Evolutionary conservation across 2,888 invertebrate species (phyloP).

Genomic region (Pogonocherus hispidulus): DNA sequence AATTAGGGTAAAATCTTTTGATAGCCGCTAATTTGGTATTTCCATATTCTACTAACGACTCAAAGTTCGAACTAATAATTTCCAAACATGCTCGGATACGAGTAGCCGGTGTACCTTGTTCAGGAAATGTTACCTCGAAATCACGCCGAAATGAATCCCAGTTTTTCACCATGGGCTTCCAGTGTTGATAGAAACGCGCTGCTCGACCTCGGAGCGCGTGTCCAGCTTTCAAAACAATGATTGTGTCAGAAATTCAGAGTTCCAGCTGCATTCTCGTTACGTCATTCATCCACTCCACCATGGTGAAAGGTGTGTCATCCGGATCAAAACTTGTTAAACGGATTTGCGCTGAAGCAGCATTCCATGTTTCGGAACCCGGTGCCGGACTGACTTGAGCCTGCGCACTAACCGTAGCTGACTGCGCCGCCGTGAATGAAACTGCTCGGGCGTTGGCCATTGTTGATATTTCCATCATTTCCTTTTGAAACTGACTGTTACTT

Average conservation of each 20-base stretch:
- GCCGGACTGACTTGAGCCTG: neutral
- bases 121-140: constrained; percentile 36
- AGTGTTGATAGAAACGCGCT: constrained; percentile 37
- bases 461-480: no score
- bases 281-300: constrained; percentile 38
- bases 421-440: neutral
- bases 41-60: constrained; percentile 25
- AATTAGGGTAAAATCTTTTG: constrained; percentile 15
- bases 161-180: constrained; percentile 36
- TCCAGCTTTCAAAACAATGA: constrained; percentile 39
- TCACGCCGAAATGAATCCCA: constrained; percentile 38
- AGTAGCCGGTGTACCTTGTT: constrained; percentile 25
- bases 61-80: neutral
- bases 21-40: constrained; percentile 14
- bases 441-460: no score
- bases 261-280: constrained; percentile 36
- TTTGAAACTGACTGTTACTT: no score
- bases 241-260: no score
- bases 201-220: constrained; percentile 35
- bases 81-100: neutral
- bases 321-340: constrained; percentile 23
- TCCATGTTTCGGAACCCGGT: neutral
- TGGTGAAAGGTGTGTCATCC: constrained; percentile 37
- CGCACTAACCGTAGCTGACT: neutral
- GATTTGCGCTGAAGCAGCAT: no score